Base-by-base conservation (phyloP, 2,888 invertebrate genomes). In the Strigamia crassipes region DNA sequence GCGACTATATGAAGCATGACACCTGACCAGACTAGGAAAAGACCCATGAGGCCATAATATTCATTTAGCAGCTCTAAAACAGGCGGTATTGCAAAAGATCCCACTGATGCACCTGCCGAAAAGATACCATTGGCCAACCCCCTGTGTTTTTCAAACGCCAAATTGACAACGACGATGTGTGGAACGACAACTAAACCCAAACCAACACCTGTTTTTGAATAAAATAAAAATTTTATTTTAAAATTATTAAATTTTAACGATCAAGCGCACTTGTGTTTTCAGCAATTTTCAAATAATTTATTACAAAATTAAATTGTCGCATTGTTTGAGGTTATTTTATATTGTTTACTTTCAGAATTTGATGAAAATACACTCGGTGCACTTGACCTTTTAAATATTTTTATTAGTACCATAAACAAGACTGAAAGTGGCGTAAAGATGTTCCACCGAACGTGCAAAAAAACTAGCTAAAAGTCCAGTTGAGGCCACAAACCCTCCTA, bases 41-140 rank as follows among this genome's bases (percentile, higher is more conserved):
- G 18, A 6, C 80, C 80, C 21, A 21, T 15, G 13, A 80, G 56
- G 12, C 80, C 80, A 23, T 51, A 80, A 8, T 18, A 18, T n/a
- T 80, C 51, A 15, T 21, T 12, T 18, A 51, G 12, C 46, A 13
- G 3, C 21, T 80, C 51, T 13, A 51, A 15, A 5, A 80, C 23
- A 8, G 46, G 51, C 23, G 80, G 51, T 8, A 80, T 13, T 1
- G 46, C 13, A 23, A 80, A 18, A 23, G 46, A 18, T 12, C 80
- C 80, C 13, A 51, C 27, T 18, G 51, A n/a, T 8, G 80, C 42
- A 5, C 80, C 80, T n/a, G 80, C 46, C 4, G 56, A 80, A 13
- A 46, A 80, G 5, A 80, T 51, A 3, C 80, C 80, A 56, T 80
- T 80, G 51, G 80, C 80, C 21, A 80, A n/a, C 5, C 51, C 80